Evolutionary conservation across 2,888 invertebrate species (phyloP).

Genomic region (Podotricha telesiphe): DNA sequence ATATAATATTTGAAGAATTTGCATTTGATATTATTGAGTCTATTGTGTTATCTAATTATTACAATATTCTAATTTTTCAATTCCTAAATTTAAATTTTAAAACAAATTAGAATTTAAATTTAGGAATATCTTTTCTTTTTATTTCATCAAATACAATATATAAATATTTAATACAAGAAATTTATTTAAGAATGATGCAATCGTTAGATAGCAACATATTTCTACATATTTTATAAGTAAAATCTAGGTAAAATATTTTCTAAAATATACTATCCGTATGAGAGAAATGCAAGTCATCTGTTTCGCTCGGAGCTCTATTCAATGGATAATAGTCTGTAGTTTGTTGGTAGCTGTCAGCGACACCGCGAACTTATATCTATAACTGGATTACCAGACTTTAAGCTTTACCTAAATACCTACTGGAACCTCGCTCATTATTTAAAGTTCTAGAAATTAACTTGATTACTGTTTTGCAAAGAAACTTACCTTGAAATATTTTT

Average conservation of each 20-base stretch:
- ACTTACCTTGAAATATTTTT: no score
- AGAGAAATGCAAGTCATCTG: slow-evolving; percentile 8
- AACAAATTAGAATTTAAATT: no score
- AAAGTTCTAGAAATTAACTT: not conserved
- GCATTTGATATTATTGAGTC: no score
- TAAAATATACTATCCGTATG: not conserved
- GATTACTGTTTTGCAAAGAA: not conserved
- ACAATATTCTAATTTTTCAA: no score
- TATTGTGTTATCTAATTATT: no score
- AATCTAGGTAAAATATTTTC: not conserved
- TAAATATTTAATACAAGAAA: no score
- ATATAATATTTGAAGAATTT: no score
- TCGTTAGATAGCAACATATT: not conserved
- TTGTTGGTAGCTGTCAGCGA: not conserved
- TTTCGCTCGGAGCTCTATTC: not conserved
- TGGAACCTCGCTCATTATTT: not conserved
- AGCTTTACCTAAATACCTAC: not conserved
- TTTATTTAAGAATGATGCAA: not conserved
- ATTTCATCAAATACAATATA: no score
- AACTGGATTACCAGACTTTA: not conserved
- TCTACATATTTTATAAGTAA: not conserved
- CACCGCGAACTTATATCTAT: not conserved
- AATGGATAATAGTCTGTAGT: not conserved
- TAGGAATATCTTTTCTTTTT: no score
- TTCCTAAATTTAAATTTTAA: no score